A percentile compares a stretch with the other conserved stretches of the same genome.
Evolutionary conservation across 2,797 vertebrate genomes (phyloP).

Genomic region (Psittacula echo): DNA sequence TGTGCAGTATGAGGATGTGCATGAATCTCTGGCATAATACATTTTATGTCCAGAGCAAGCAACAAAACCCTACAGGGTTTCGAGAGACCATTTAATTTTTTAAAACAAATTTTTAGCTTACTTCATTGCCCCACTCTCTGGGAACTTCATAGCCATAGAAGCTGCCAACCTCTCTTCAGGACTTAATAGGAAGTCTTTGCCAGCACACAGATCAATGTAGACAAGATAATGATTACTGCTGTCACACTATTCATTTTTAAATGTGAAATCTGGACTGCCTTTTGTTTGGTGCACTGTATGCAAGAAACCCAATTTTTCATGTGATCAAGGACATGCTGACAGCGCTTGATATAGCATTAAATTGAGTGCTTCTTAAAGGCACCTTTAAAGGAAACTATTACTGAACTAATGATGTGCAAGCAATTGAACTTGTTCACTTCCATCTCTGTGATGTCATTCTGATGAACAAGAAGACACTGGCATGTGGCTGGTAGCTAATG

Average conservation of each 20-base stretch:
- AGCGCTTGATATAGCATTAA: slow-evolving; percentile 22
- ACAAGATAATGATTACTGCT: slow-evolving; percentile 55
- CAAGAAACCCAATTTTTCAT: slow-evolving; percentile 22
- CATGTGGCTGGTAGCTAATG: not conserved
- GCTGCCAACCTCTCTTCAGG: not conserved
- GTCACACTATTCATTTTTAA: slow-evolving; percentile 45
- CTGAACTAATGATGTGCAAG: slow-evolving; percentile 32
- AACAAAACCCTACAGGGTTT: slow-evolving; percentile 24
- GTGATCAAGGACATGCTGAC: slow-evolving; percentile 29
- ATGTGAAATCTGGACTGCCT: slow-evolving; percentile 36
- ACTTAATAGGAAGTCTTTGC: slow-evolving; percentile 48
- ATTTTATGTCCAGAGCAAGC: not conserved
- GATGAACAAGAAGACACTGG: not conserved
- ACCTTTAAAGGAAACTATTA: slow-evolving; percentile 42
- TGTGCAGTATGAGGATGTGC: not conserved
- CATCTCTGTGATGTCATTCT: not conserved
- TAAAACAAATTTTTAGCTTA: slow-evolving; percentile 28
- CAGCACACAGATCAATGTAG: slow-evolving; percentile 31
- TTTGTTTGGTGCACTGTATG: slow-evolving; percentile 25
- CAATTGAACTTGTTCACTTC: slow-evolving; percentile 35
- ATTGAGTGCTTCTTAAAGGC: slow-evolving; percentile 53
- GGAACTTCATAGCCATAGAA: not conserved
- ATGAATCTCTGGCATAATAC: not conserved
- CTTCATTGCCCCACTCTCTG: slow-evolving; percentile 9
- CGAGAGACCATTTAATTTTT: not conserved